A percentile compares a stretch with the other conserved stretches of the same genome.
Conservation (phyloP, 1,140 invertebrate species). For the Tetranychus cinnabarinus region DNA sequence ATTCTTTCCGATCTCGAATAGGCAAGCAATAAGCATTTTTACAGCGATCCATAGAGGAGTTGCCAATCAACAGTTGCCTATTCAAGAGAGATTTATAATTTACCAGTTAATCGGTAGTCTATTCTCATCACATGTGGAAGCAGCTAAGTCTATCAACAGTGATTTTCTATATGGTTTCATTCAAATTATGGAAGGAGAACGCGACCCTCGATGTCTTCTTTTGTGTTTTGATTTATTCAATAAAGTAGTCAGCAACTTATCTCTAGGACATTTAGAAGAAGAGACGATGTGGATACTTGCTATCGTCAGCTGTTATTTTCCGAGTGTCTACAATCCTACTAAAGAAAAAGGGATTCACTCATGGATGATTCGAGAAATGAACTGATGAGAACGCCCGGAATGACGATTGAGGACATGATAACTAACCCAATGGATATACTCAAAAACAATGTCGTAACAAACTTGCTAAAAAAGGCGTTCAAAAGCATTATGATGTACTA, state of each 20-base stretch:
- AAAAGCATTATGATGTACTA: too few species aligned
- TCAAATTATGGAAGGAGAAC: conserved; percentile 58
- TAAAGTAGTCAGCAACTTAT: background rate
- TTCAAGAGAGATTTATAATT: background rate
- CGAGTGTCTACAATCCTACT: conserved; percentile 56
- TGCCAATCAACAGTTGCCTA: background rate
- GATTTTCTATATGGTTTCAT: conserved; percentile 32
- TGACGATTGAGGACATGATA: too few species aligned
- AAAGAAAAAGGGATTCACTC: conserved; percentile 22
- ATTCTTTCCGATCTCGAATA: background rate
- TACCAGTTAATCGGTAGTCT: background rate
- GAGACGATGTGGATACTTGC: conserved; percentile 91
- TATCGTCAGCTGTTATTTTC: conserved; percentile 78
- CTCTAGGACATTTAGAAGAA: conserved; percentile 41
- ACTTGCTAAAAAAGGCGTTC: too few species aligned
- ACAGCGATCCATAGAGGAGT: background rate
- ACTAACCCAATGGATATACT: too few species aligned
- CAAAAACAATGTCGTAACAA: too few species aligned
- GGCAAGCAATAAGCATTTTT: background rate
- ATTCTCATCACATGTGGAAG: background rate
- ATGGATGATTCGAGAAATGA: too few species aligned
- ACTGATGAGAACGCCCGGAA: too few species aligned
- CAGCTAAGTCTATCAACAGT: background rate
- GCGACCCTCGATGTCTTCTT: conserved; percentile 60
- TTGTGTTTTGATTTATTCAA: conserved; percentile 35